These are phyloP conservation scores for Loripinus fragilis DNA, from an alignment of 2,888 invertebrate genomes.

Conservation along the genomic window DNA sequence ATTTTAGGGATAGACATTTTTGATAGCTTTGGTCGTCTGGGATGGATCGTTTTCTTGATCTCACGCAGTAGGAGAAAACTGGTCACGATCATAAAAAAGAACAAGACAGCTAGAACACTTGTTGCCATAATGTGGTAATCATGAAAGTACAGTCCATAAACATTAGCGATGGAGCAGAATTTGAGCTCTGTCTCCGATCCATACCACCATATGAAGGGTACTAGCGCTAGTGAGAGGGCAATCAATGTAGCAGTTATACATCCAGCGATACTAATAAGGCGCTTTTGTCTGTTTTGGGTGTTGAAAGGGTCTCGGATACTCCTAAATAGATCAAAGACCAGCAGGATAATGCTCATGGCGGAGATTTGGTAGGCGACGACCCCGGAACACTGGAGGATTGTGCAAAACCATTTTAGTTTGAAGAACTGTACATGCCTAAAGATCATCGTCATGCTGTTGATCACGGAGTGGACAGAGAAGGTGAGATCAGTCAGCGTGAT, in stretches of 20 bases:
- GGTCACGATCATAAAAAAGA: constrained; percentile 30
- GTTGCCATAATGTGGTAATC: constrained; percentile 38
- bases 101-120: constrained; percentile 14
- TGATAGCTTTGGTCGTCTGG: not conserved
- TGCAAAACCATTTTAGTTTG: constrained; percentile 39
- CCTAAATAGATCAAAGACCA: constrained; percentile 36
- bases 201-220: constrained; percentile 46
- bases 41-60: constrained; percentile 22
- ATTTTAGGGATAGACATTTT: not conserved
- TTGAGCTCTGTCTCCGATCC: constrained; percentile 26
- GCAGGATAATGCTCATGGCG: constrained; percentile 48
- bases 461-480: constrained; percentile 38
- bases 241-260: not conserved
- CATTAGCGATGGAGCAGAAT: constrained; percentile 51
- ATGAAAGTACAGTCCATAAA: constrained; percentile 41
- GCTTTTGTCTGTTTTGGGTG: not conserved
- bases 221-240: constrained; percentile 24
- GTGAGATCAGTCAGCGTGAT: constrained; percentile 43
- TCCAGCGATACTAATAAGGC: not conserved
- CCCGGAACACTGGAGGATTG: constrained; percentile 28
- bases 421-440: constrained; percentile 38
- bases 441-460: constrained; percentile 35
- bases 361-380: constrained; percentile 44
- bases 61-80: constrained; percentile 32
- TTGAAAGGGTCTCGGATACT: not conserved